Evolutionary conservation across 2,888 invertebrate species (phyloP), one percentile per base, ranked within the genome.

Genomic region (Scaptomyza flava): DNA sequence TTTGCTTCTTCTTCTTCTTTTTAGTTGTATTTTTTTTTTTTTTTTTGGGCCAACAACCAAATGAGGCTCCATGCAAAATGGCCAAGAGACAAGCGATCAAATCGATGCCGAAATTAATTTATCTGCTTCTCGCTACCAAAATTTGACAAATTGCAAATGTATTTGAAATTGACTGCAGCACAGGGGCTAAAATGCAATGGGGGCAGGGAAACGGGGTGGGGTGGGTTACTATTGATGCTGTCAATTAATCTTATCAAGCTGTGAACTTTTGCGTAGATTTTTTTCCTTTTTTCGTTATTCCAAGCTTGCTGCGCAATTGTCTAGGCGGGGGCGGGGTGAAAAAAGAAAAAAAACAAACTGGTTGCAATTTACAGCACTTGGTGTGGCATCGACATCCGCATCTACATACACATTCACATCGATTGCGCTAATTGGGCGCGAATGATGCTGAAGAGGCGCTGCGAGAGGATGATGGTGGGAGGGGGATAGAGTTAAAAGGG

Each of bases 101-200:
- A 91, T 90, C 89, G 89, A 89, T 90, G 89, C 89, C 79, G 85
- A 87, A 90, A 89, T 90, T 87, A 90, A 91, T 90, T 89, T 90
- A 90, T 90, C 89, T 89, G 65, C 17, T 14, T 3, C 17, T 17
- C 69, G 81, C 85, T 87, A 84, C 87, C 89, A 77, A 81, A 38
- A 2, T 84, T 87, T 82, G 82, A 82, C 82, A 82, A 82, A 82
- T 82, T 82, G 84, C 81, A 86, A 87, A 82, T 87, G 83, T 74
- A 86, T 82, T 82, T 87, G 71, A 69, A 82, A 87, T 87, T 83
- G 88, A 87, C 82, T 87, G 77, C 72, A 52, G 57, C 59, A 31
- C 4, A 52, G n/a, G 27, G 4, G 14, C 48, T 12, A 17, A 17
- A 17, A 17, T 17, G 17, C 17, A 17, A 17, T 1, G 17, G 17